Evolutionary conservation across 1,140 invertebrate genomes (phyloP).

Genomic region (Sipha flava): DNA sequence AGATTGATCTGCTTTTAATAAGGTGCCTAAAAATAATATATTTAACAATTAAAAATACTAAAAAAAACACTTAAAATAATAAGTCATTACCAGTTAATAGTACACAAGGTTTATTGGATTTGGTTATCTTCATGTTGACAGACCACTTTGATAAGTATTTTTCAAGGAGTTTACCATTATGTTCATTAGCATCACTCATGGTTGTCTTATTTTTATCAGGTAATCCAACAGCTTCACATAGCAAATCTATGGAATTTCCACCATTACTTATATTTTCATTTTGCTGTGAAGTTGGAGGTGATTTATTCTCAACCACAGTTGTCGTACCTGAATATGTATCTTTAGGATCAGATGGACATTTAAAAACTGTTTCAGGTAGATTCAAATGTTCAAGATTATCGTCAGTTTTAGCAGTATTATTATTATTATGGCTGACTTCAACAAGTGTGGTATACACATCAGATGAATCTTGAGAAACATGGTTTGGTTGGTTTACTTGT

Average conservation of each 20-base stretch:
- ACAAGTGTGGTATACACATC: background rate
- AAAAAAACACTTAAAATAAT: background rate
- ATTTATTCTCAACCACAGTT: background rate
- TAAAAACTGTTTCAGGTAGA: no score
- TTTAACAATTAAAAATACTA: background rate
- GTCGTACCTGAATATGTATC: constrained; percentile 2
- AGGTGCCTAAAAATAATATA: background rate
- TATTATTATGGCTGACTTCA: background rate
- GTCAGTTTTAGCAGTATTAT: background rate
- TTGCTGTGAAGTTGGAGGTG: background rate
- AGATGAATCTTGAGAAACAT: background rate
- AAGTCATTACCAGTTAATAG: constrained; percentile 8
- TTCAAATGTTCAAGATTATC: background rate
- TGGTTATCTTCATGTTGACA: background rate
- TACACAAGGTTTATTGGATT: no score
- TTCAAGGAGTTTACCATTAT: background rate
- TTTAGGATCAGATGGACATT: background rate
- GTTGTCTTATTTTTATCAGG: background rate
- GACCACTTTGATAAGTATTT: background rate
- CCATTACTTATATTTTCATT: background rate
- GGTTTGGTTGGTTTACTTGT: background rate
- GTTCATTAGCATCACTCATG: background rate
- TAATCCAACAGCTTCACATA: background rate
- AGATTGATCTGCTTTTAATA: background rate
- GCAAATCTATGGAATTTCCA: background rate